phyloP scores from a whole-genome alignment of 2,888 invertebrate species.

The Hyposoter dolosus region DNA sequence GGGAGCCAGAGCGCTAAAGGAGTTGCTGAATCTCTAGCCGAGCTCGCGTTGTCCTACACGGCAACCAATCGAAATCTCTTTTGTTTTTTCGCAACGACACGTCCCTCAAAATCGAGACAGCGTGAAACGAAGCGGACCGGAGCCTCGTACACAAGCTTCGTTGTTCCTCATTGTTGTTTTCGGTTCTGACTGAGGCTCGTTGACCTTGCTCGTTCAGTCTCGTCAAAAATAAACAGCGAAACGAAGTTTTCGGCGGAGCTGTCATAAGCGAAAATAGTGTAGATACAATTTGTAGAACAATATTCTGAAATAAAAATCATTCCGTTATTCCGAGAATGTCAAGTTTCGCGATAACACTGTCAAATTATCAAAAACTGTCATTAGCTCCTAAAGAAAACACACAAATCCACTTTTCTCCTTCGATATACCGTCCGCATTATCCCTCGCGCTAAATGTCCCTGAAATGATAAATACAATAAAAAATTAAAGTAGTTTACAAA shows the following conservation, averaged over 20 bases:
- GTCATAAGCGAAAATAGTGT: not conserved
- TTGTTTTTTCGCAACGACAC: not conserved
- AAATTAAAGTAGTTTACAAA: not conserved
- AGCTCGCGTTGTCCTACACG: not conserved
- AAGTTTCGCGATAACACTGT: not conserved
- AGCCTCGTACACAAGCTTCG: not conserved
- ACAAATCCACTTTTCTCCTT: not conserved
- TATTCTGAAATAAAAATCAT: not conserved
- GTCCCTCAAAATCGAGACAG: not conserved
- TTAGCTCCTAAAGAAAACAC: not conserved
- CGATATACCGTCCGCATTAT: not conserved
- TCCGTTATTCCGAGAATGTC: not conserved
- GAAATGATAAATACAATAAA: not conserved
- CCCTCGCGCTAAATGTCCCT: not conserved
- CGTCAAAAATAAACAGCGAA: not conserved
- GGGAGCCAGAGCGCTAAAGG: not conserved
- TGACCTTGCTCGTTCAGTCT: not conserved
- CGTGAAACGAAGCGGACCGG: not conserved
- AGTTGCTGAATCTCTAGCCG: not conserved
- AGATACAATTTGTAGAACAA: conserved; percentile 1
- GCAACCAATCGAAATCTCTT: not conserved
- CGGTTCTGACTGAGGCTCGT: not conserved
- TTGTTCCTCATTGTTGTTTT: not conserved
- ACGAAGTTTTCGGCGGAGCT: not conserved
- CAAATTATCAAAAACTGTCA: not conserved